Conservation (phyloP, 1,140 invertebrate species). For the Grapholita molesta region DNA sequence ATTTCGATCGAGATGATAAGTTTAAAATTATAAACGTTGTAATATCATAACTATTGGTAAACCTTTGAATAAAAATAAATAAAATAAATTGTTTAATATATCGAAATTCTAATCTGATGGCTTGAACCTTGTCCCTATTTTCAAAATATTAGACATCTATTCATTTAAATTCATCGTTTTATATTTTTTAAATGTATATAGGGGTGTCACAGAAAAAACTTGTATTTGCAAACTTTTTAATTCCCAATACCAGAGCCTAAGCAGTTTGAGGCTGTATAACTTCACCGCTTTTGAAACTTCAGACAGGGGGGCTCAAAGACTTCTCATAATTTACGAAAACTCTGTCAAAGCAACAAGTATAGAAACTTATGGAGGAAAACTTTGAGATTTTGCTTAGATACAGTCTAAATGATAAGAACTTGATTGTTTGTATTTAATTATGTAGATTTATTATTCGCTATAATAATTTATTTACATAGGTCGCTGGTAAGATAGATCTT, state of each 20-base stretch:
- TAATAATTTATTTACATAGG: too few species aligned
- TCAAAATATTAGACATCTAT: too few species aligned
- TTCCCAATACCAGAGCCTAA: not conserved
- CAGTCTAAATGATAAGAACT: not conserved
- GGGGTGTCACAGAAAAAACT: not conserved
- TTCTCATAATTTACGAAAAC: not conserved
- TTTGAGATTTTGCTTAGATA: not conserved
- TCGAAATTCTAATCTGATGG: too few species aligned
- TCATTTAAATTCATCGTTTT: too few species aligned
- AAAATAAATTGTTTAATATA: too few species aligned
- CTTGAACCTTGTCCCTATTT: too few species aligned
- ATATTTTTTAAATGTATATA: too few species aligned
- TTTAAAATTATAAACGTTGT: too few species aligned
- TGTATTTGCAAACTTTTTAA: not conserved
- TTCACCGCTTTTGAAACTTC: not conserved
- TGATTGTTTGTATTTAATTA: not conserved
- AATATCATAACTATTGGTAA: too few species aligned
- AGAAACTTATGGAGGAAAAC: not conserved
- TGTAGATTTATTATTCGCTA: not conserved
- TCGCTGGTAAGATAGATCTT: too few species aligned
- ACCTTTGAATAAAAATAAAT: too few species aligned
- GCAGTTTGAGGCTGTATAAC: not conserved
- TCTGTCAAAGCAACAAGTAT: conserved; percentile 1
- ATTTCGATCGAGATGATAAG: too few species aligned
- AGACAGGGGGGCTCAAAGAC: not conserved